Conservation (phyloP, 2,113 vertebrate species). For the Arenaria interpres region DNA sequence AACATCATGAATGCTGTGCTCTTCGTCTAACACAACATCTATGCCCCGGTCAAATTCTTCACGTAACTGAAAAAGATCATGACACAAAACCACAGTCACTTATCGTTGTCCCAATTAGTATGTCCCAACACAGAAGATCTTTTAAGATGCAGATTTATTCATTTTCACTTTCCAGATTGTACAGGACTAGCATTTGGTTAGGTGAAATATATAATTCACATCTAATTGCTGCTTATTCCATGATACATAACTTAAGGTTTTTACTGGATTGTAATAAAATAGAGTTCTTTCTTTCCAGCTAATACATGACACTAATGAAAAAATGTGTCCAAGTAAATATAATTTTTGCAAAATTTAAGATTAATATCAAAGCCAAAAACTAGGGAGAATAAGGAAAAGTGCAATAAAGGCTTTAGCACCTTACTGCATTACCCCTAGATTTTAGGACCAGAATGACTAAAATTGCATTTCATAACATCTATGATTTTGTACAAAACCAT, state of each 20-base stretch:
- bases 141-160: background rate
- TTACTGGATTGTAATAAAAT: background rate
- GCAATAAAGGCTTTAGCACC: background rate
- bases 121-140: background rate
- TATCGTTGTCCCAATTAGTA: background rate
- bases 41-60: conserved; percentile 93
- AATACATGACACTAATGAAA: background rate
- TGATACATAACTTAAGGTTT: background rate
- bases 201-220: background rate
- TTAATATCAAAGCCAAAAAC: background rate
- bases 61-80: conserved; percentile 82
- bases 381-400: background rate
- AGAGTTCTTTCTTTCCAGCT: background rate
- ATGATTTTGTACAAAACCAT: background rate
- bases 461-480: background rate
- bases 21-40: conserved; percentile 89
- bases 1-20: conserved; percentile 93
- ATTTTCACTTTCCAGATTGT: background rate
- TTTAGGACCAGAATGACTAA: background rate
- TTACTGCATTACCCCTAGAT: background rate
- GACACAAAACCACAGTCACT: background rate
- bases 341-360: background rate
- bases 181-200: background rate
- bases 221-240: background rate
- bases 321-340: background rate